Conservation (phyloP, 2,888 invertebrate genomes). For the Abrostola triplasia region DNA sequence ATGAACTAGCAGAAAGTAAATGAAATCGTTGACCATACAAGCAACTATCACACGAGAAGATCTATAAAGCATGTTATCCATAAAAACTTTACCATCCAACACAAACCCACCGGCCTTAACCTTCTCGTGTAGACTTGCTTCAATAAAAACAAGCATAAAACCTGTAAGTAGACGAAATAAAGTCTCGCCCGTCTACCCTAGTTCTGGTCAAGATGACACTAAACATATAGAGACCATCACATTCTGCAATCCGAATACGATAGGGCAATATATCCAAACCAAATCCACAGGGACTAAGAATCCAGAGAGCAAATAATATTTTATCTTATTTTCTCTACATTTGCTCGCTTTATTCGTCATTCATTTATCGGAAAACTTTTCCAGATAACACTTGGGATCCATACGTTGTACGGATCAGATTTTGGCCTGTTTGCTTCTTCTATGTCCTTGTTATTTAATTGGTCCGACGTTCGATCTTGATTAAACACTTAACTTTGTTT, state of each 20-base stretch:
- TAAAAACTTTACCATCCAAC: slow-evolving; percentile 10
- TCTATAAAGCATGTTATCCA: slow-evolving; percentile 28
- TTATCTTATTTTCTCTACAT: slow-evolving; percentile 61
- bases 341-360: slow-evolving; percentile 57
- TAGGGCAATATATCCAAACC: slow-evolving; percentile 51
- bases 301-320: slow-evolving; percentile 59
- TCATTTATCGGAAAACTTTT: slow-evolving; percentile 62
- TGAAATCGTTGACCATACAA: too few relatives aligned
- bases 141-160: slow-evolving; percentile 27
- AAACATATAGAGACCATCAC: slow-evolving; percentile 46
- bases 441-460: slow-evolving; percentile 57
- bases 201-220: slow-evolving; percentile 35
- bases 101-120: not conserved
- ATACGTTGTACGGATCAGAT: slow-evolving; percentile 42
- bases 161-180: slow-evolving; percentile 22
- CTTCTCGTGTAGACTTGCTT: slow-evolving; percentile 11
- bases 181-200: slow-evolving; percentile 10
- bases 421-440: slow-evolving; percentile 50
- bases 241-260: slow-evolving; percentile 47
- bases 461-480: slow-evolving; percentile 49
- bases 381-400: slow-evolving; percentile 46
- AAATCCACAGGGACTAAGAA: slow-evolving; percentile 48
- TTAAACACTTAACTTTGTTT: slow-evolving; percentile 54
- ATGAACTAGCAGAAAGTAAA: too few relatives aligned
- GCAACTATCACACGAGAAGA: slow-evolving; percentile 6